Evolutionary conservation across 2,888 invertebrate genomes (phyloP), one percentile per base, ranked within the genome.

Genomic region (Eupelmus urozonus): DNA sequence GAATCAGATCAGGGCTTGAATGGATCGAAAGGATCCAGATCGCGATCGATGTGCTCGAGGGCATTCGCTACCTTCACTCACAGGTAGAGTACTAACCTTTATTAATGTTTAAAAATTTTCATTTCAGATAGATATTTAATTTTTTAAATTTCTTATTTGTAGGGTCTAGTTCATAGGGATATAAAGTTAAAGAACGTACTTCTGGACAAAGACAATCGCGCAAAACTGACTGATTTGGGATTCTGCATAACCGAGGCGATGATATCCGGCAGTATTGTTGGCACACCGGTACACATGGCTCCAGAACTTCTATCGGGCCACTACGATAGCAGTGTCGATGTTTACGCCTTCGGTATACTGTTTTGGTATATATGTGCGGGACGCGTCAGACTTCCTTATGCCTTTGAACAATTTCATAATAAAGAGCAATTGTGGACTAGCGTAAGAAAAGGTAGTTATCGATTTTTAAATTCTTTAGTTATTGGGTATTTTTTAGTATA

Each of bases 321-420:
- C 80, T 97, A 97, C 85, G 95, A 96, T 87, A 94, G 94, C 80
- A 93, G 94, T 79, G 96, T 97, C 9, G 97, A 97, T 85, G 95
- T 97, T 0, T 97, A 97, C 87, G 97, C 97, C 0, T 97, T 97
- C 87, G 97, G 96, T 4, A 95, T 97, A 78, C 90, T 97, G 53
- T 96, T 97, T 90, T 97, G 97, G 97, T 97, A 96, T 85, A 92
- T 96, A 72, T 97, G 96, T 88, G 95, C 96, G 0, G 96, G 96
- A 0, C 94, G 94, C 85, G 94, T 96, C 0, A 92, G 92, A 82
- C 91, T 97, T 76, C 97, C 97, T 0, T 92, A 92, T 59, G 93
- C 94, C 4, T 97, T 96, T 88, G 96, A 96, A 87, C 93, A 94
- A 82, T 96, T 96, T 88, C 94, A 94, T 85, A 96, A 94, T 84